Conservation (phyloP, 2,797 vertebrate genomes). For the Euphonia xanthogaster region DNA sequence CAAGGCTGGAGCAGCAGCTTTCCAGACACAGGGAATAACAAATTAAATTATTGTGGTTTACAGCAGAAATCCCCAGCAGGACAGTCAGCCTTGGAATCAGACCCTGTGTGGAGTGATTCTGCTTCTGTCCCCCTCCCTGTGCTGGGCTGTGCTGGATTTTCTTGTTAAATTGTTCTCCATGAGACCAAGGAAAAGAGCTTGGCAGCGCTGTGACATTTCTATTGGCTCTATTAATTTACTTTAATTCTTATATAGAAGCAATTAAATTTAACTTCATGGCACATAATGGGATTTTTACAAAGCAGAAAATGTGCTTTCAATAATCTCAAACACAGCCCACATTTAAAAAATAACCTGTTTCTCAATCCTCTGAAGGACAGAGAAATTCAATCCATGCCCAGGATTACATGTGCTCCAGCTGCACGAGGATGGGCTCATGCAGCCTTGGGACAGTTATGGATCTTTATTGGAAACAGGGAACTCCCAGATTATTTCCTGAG, state of each 20-base stretch:
- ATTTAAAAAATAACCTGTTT: neutral
- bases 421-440: neutral
- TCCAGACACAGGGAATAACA: neutral
- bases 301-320: neutral
- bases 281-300: neutral
- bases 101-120: fast-evolving
- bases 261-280: neutral
- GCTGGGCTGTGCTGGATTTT: neutral
- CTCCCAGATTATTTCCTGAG: neutral
- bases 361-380: neutral
- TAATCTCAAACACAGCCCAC: neutral
- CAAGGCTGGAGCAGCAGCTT: neutral
- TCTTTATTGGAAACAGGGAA: fast-evolving
- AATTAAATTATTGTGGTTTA: neutral
- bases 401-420: neutral
- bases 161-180: neutral
- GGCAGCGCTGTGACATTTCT: neutral
- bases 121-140: neutral
- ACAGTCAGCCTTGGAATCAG: neutral
- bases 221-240: neutral
- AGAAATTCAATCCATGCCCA: neutral
- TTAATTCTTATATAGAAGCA: neutral
- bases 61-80: neutral
- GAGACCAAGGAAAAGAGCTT: neutral
- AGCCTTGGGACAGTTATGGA: neutral